Conservation (phyloP, 2,113 vertebrate genomes). For the Python bivittatus region DNA sequence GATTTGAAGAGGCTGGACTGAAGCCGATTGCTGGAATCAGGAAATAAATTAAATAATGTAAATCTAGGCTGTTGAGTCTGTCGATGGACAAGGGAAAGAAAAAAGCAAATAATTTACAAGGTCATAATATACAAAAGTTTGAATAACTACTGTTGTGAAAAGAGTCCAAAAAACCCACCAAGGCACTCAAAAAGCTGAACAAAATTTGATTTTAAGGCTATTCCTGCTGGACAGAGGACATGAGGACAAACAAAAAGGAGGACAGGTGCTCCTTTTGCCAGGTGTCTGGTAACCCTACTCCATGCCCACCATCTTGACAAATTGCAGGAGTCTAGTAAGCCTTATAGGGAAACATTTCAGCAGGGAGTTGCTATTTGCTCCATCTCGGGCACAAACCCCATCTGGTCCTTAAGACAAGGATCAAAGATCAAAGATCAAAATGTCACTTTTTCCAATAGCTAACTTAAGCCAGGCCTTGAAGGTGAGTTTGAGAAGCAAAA, state of each 20-base stretch:
- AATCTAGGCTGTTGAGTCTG: no score
- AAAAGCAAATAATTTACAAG: no score
- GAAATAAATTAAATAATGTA: no score
- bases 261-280: background rate
- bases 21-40: no score
- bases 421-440: background rate
- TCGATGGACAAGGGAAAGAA: no score
- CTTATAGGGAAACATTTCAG: background rate
- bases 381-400: background rate
- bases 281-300: background rate
- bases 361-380: background rate
- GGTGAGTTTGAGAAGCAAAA: background rate
- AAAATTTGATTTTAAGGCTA: background rate
- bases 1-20: no score
- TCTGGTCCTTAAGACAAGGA: background rate
- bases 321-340: background rate
- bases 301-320: background rate
- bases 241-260: background rate
- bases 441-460: background rate
- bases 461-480: background rate
- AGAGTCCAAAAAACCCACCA: background rate
- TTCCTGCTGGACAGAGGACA: background rate
- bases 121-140: no score
- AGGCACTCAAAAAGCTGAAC: background rate
- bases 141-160: no score